Evolutionary conservation across 35 echinoderm and acorn worm species (phyloP).

Genomic region (Acanthaster planci): DNA sequence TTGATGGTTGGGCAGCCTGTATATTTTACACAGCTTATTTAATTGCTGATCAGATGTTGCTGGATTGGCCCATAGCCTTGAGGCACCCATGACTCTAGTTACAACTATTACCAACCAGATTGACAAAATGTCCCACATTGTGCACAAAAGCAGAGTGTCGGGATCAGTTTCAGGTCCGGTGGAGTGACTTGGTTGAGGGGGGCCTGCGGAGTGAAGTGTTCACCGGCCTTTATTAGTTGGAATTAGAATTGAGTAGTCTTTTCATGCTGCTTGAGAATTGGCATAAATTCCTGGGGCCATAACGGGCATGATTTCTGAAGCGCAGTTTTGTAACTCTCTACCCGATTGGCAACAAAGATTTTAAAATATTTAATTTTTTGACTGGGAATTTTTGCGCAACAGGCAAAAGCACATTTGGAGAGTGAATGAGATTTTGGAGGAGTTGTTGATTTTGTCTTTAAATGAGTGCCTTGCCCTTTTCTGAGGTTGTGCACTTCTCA

Average conservation of each 20-base stretch:
- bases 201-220: neutral
- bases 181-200: neutral
- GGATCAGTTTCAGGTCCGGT: slow-evolving; percentile 1
- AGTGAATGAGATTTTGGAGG: too few relatives aligned
- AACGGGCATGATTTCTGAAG: too few relatives aligned
- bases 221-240: neutral
- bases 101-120: slow-evolving; percentile 16
- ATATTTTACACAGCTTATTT: neutral
- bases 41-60: neutral
- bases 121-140: slow-evolving; percentile 12
- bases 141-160: neutral
- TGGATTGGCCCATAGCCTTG: neutral
- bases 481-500: slow-evolving; percentile 1
- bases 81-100: slow-evolving; percentile 25
- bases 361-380: too few relatives aligned
- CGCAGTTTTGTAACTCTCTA: too few relatives aligned
- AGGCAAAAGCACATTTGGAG: too few relatives aligned
- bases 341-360: too few relatives aligned
- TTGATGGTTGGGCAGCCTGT: neutral
- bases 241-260: neutral
- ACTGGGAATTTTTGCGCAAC: too few relatives aligned
- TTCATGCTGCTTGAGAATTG: neutral
- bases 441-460: too few relatives aligned
- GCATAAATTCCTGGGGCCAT: too few relatives aligned
- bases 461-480: slow-evolving; percentile 19